Conservation (phyloP, 2,113 vertebrate genomes). For the Epinephelus fuscoguttatus region DNA sequence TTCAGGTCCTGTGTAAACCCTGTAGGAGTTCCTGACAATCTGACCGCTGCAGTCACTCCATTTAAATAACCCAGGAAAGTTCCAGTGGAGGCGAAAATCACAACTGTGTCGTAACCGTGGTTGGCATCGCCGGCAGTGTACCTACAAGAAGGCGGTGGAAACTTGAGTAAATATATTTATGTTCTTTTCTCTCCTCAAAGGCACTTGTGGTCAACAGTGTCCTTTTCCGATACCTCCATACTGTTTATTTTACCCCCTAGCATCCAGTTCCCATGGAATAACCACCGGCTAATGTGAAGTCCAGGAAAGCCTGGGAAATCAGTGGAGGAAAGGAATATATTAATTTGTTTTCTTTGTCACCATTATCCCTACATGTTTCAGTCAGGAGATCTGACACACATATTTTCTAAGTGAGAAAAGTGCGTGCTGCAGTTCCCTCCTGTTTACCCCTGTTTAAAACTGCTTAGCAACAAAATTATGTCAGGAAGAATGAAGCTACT, state of each 20-base stretch:
- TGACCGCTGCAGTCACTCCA: constrained; percentile 50
- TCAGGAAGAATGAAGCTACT: constrained; percentile 23
- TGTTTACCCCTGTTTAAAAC: constrained; percentile 74
- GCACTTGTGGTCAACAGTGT: constrained; percentile 50
- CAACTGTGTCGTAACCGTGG: constrained; percentile 58
- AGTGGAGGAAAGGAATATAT: constrained; percentile 38
- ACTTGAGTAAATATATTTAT: constrained; percentile 76
- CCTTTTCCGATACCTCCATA: constrained; percentile 68
- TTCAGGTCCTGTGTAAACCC: constrained; percentile 60
- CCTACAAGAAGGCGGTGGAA: constrained; percentile 70
- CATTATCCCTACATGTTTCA: constrained; percentile 32
- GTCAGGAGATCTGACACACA: constrained; percentile 46
- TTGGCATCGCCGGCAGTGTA: constrained; percentile 54
- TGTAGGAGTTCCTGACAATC: constrained; percentile 54
- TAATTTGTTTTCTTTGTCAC: constrained; percentile 59
- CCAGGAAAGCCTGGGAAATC: constrained; percentile 52
- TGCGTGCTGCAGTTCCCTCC: not conserved
- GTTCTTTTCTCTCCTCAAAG: constrained; percentile 62
- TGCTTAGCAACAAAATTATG: constrained; percentile 79
- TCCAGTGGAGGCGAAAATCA: constrained; percentile 78
- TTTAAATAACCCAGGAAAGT: constrained; percentile 78
- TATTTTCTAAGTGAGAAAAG: constrained; percentile 39
- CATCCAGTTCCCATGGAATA: constrained; percentile 71
- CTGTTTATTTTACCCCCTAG: constrained; percentile 45
- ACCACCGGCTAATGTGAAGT: constrained; percentile 55